Conservation (phyloP, 2,113 vertebrate genomes). For the Ammodytes marinus region DNA sequence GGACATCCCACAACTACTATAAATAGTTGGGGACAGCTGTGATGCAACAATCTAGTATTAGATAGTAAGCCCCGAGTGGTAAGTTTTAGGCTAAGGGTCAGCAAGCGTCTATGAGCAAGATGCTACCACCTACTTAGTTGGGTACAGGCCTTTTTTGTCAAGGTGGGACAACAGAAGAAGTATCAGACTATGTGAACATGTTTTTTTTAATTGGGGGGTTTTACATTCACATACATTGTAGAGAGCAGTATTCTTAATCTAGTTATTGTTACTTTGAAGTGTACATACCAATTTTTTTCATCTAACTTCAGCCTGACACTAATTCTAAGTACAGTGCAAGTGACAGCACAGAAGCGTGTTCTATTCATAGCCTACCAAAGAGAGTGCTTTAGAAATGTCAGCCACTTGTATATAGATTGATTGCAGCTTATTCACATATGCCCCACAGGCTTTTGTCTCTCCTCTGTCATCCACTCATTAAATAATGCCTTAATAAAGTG, state of each 20-base stretch:
- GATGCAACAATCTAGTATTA: not conserved
- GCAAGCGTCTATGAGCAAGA: not conserved
- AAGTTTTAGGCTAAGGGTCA: not conserved
- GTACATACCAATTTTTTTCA: not conserved
- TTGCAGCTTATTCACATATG: not conserved
- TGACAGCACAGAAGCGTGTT: not conserved
- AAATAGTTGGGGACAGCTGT: not conserved
- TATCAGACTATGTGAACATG: no score
- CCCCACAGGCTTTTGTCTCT: not conserved
- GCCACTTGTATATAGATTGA: constrained; percentile 4
- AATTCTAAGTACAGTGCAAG: no score
- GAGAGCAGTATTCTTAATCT: no score
- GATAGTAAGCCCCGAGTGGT: not conserved
- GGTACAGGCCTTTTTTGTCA: no score
- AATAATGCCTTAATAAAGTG: not conserved
- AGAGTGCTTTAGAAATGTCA: not conserved
- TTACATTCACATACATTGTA: no score
- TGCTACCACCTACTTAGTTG: not conserved
- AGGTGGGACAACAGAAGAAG: no score
- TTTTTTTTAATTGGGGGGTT: no score
- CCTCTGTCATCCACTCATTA: no score
- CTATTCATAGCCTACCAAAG: no score
- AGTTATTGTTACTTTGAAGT: no score
- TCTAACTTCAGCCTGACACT: no score
- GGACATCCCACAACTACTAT: not conserved